These are phyloP conservation scores for Chloroceryle aenea DNA, from an alignment of 2,113 vertebrate genomes.

Conservation along the genomic window DNA sequence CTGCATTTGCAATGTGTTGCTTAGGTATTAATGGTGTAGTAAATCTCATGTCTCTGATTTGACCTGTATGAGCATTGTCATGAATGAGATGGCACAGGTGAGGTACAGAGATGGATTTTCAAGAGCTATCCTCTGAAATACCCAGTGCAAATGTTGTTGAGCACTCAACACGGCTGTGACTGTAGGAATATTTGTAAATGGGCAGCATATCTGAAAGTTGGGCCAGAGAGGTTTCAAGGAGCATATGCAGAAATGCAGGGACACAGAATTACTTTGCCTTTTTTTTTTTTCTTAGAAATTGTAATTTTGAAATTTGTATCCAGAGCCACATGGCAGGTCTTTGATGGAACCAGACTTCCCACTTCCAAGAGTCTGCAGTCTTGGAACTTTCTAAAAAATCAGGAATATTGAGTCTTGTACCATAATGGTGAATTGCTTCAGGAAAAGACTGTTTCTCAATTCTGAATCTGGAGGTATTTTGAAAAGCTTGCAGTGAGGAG, in stretches of 20 bases:
- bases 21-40: neutral
- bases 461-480: neutral
- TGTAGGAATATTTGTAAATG: neutral
- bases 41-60: neutral
- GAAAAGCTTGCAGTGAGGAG: neutral
- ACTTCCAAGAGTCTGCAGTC: neutral
- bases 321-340: neutral
- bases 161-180: neutral
- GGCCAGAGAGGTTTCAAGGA: neutral
- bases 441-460: neutral
- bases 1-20: neutral
- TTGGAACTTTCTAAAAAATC: neutral
- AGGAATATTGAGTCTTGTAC: neutral
- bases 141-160: neutral
- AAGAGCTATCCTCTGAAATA: neutral
- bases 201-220: neutral
- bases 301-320: neutral
- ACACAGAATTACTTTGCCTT: neutral
- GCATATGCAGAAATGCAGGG: neutral
- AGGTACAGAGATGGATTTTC: neutral
- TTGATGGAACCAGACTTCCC: neutral
- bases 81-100: neutral
- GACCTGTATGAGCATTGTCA: neutral
- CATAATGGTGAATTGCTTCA: neutral
- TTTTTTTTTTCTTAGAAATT: neutral